Evolutionary conservation across 2,888 invertebrate genomes (phyloP).

Genomic region (Phoronis australis): DNA sequence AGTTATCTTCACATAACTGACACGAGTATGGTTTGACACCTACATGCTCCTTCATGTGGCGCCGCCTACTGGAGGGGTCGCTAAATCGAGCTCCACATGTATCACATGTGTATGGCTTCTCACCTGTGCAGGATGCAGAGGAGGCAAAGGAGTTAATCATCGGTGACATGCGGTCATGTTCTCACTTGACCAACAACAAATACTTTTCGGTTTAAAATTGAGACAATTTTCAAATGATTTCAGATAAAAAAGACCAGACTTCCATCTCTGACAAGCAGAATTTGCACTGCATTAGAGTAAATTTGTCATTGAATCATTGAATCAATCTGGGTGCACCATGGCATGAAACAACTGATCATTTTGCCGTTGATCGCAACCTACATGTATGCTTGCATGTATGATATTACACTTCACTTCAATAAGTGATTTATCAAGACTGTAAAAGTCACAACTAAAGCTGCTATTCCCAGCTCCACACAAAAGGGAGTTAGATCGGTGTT

Average conservation of each 20-base stretch:
- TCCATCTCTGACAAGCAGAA: background rate
- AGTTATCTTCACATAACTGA: slow-evolving; percentile 36
- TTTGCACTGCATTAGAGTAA: background rate
- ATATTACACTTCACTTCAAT: too few species aligned
- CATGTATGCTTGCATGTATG: too few species aligned
- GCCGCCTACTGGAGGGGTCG: slow-evolving; percentile 42
- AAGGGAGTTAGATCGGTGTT: too few species aligned
- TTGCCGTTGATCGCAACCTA: too few species aligned
- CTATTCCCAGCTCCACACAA: too few species aligned
- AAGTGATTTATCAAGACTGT: too few species aligned
- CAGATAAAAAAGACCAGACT: background rate
- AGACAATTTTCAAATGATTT: background rate
- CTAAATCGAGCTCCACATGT: slow-evolving; percentile 40
- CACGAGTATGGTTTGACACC: slow-evolving; percentile 37
- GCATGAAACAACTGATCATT: too few species aligned
- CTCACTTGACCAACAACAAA: too few species aligned
- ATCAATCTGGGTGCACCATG: too few species aligned
- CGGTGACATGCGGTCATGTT: background rate
- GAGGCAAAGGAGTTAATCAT: too few species aligned
- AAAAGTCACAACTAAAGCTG: too few species aligned
- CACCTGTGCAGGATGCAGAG: slow-evolving; percentile 23
- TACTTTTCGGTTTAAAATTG: too few species aligned
- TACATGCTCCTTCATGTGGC: slow-evolving; percentile 42
- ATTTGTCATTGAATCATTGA: background rate
- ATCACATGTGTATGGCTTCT: slow-evolving; percentile 41